Evolutionary conservation across 2,888 invertebrate species (phyloP).

Genomic region (Linnaemya tessellans): DNA sequence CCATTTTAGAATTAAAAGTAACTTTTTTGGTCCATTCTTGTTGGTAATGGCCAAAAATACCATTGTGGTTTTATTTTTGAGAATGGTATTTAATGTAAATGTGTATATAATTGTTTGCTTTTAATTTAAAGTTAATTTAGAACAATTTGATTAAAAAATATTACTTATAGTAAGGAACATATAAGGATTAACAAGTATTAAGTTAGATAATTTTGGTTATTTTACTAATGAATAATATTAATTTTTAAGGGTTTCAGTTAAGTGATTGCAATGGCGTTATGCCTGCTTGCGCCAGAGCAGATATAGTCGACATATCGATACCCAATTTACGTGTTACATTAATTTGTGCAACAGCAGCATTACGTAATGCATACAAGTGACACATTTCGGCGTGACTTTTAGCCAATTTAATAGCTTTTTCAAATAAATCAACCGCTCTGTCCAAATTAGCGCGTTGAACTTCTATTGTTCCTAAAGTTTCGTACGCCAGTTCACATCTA

Average conservation of each 20-base stretch:
- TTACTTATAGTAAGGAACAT: constrained; percentile 6
- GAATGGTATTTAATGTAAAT: background rate
- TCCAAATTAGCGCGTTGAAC: constrained; percentile 93
- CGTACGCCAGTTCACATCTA: constrained; percentile 97
- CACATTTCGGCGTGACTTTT: constrained; percentile 95
- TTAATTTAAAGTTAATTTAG: constrained; percentile 12
- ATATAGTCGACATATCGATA: constrained; percentile 84
- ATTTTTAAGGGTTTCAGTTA: constrained; percentile 47
- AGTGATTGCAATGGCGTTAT: constrained; percentile 66
- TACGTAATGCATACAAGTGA: constrained; percentile 93
- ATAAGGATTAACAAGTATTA: constrained; percentile 39
- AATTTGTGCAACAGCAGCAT: constrained; percentile 95
- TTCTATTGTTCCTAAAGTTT: constrained; percentile 97
- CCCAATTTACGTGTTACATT: constrained; percentile 91
- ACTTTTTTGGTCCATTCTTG: no score
- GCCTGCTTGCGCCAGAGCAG: constrained; percentile 78
- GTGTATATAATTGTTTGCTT: constrained; percentile 1
- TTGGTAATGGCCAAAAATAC: background rate
- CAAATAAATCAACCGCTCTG: constrained; percentile 92
- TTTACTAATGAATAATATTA: constrained; percentile 14
- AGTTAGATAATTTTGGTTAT: constrained; percentile 1
- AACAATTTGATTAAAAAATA: constrained; percentile 32
- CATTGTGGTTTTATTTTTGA: background rate
- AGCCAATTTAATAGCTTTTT: constrained; percentile 93
- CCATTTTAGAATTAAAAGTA: background rate